Base-by-base conservation (phyloP, 2,113 vertebrate genomes). In the Chloebia gouldiae region DNA sequence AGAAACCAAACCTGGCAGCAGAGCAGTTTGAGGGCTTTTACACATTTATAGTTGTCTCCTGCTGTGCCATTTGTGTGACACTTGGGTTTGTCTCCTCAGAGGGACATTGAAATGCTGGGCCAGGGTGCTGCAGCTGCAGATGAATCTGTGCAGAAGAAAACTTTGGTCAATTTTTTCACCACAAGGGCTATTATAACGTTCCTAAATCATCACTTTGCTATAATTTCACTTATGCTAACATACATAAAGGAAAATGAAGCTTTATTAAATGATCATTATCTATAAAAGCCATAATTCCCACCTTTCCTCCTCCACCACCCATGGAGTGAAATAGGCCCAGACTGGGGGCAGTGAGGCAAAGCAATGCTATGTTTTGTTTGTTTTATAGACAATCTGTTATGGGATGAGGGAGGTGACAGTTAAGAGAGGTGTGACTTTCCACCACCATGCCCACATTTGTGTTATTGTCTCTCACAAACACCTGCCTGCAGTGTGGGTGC, bases 391-490 rank as follows among this genome's bases (percentile, higher is more conserved):
- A 28, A 68, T 10, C 51, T 12, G 5, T 61, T n/a, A 42, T 0
- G 14, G 66, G 37, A 68, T 49, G n/a, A 69, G 61, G 75, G 37
- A 64, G 5, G 5, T 22, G 69, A 25, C 60, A 45, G 15, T 68
- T 50, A 13, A 66, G 69, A 59, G 40, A 50, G 1, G 0, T 24
- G 49, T 60, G 73, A 22, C 42, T 59, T 54, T 39, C 56, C 56
- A 79, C 42, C n/a, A 63, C 35, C 0, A 0, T 53, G 42, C 39
- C 45, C 3, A 2, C 3, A 0, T 35, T 23, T 13, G 19, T 4
- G 3, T 63, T 53, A 8, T 10, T 1, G 4, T 61, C 42, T 31
- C 71, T 45, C 6, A 39, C 47, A 73, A 33, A 60, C 51, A 33
- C 47, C 31, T 66, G 35, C 35, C 89, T 53, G 35, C 59, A 30